These are phyloP conservation scores for Platerodrilus igneus DNA, from an alignment of 2,888 invertebrate genomes.

Conservation along the genomic window DNA sequence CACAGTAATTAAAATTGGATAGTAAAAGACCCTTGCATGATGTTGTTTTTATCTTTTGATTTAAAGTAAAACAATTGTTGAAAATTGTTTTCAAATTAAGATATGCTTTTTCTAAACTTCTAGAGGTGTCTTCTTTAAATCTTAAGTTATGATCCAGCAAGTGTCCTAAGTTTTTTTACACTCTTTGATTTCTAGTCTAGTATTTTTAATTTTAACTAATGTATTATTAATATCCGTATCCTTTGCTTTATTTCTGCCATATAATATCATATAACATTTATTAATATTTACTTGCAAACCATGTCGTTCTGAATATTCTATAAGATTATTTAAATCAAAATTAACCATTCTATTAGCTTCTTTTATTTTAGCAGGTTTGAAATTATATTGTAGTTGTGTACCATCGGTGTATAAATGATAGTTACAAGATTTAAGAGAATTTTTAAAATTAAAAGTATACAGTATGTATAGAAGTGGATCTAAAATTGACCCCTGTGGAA, in stretches of 20 bases:
- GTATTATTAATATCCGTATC: too few species aligned
- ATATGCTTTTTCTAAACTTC: too few species aligned
- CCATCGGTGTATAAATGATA: slow-evolving; percentile 2
- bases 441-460: slow-evolving; percentile 1
- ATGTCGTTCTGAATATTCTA: background rate
- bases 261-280: background rate
- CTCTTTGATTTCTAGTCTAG: too few species aligned
- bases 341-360: background rate
- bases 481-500: slow-evolving; percentile 3
- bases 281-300: background rate
- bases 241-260: background rate
- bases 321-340: background rate
- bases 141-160: too few species aligned
- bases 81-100: too few species aligned
- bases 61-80: background rate
- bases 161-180: too few species aligned
- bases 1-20: slow-evolving; percentile 13
- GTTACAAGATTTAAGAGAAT: background rate
- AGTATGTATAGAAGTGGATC: slow-evolving; percentile 1
- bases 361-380: background rate
- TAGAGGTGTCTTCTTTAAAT: too few species aligned
- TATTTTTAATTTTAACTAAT: too few species aligned
- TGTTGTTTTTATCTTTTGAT: background rate
- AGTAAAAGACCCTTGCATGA: slow-evolving; percentile 6
- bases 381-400: slow-evolving; percentile 1